Evolutionary conservation across 2,113 vertebrate species (phyloP), one percentile per base, ranked within the genome.

Genomic region (Tenebrosternarchus preto): DNA sequence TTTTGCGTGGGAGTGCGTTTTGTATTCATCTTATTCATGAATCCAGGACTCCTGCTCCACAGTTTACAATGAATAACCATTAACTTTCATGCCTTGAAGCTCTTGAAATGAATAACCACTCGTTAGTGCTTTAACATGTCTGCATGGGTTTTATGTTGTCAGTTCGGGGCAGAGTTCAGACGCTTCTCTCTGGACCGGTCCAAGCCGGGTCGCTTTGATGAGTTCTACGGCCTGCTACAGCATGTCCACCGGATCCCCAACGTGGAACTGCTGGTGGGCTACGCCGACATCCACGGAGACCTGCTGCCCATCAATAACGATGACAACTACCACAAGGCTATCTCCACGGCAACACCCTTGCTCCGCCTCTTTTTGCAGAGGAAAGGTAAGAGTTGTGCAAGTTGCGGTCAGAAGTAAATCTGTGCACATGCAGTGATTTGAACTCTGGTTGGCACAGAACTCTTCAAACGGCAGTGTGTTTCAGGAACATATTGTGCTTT

Each of bases 111-210:
- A 50, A 50, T 50, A 12, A 50, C 43, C 11, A 15, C 2, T 12
- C 43, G 12, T 50, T 50, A 12, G 3, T 81, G n/a, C 29, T 76
- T 27, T 71, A 22, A 36, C 66, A n/a, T n/a, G 53, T 77, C 5
- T 80, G 27, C 64, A 17, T 56, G 24, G 25, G 64, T 27, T 87
- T 24, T 66, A 20, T 33, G 0, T 83, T 7, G 91, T 85, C 88
- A 99, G 98, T 99, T 99, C 85, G 98, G 97, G 87, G 98, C 98
- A 39, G 98, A 99, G 90, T 99, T 98, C 85, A 95, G 98, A 39
- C 94, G 98, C 0, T 99, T 99, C 92, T 98, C 97, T 22, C 90
- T 99, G 92, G 96, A 98, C 87, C 94, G 96, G 43, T 96, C 96
- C 4, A 98, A 98, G 71, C 97, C 97, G 19, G 97, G 98, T 0